Base-by-base conservation (phyloP, 1,140 invertebrate genomes). In the Drosophila micromelanica region DNA sequence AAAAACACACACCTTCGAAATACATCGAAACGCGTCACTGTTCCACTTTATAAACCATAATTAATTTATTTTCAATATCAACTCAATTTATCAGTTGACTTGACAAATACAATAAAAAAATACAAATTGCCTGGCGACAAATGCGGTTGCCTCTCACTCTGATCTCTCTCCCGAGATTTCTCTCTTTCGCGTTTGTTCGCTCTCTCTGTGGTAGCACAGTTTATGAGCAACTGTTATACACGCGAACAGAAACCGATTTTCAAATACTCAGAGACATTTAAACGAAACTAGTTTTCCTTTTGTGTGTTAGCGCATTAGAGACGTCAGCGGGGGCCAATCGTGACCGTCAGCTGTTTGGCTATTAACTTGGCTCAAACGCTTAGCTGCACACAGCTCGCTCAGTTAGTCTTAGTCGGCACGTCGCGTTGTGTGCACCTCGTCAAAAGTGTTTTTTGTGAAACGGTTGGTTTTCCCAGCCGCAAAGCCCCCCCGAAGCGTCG, bases 61-160 rank as follows among this genome's bases (percentile, higher is more conserved):
- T 89, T 90, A 89, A 89, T 89, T 84, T 89, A 78, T 90, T 77
- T 90, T 90, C 84, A 89, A 89, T 89, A 89, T 89, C 84, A 89
- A 84, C 67, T 77, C 85, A 90, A 90, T 89, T 89, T 84, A 89
- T 89, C 84, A 84, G 85, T 84, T 84, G 84, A 90, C 76, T 89
- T 90, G 84, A 84, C 79, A 89, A 89, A 80, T 59, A 89, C 79
- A 87, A 87, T 77, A 74, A 84, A 59, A 64, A 82, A 69, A 76
- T 54, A 82, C 82, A 87, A 89, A 87, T 87, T 82, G 51, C 52
- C 30, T 30, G 20, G 59, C 52, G 51, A 49, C 57, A 69, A 73
- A 46, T 27, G 30, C 51, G 51, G 17, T 11, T 20, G 15, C 40
- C 55, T 45, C 55, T 45, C 46, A 43, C 42, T 40, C 42, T 40